Conservation (phyloP, 2,113 vertebrate genomes). For the Fukomys damarensis region DNA sequence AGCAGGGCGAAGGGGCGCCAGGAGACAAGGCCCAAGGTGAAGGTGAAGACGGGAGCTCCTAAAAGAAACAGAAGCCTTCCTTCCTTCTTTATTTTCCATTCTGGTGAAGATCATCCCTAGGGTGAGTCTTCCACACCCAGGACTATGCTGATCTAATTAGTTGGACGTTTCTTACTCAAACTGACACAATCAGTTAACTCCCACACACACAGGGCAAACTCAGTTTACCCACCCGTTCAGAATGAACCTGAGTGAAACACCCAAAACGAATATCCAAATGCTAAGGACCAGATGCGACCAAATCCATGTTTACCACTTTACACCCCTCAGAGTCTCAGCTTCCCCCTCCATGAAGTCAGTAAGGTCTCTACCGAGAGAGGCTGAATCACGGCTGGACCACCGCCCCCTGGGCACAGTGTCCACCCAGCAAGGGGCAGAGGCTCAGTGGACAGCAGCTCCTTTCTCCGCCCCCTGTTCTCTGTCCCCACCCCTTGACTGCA, state of each 20-base stretch:
- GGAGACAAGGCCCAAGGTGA: background rate
- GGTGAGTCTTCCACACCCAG: background rate
- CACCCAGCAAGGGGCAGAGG: fast-evolving
- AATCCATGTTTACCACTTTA: background rate
- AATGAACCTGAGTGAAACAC: background rate
- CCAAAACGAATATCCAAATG: background rate
- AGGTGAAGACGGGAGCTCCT: background rate
- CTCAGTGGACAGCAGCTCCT: fast-evolving
- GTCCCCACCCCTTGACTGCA: no score
- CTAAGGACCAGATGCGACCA: background rate
- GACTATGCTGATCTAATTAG: background rate
- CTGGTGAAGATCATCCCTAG: background rate
- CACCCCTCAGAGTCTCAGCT: background rate
- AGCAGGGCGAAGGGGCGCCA: background rate
- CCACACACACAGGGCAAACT: no score
- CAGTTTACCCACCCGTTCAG: background rate
- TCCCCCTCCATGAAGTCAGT: background rate
- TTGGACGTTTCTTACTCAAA: background rate
- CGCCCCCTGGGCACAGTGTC: fast-evolving
- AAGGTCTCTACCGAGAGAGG: background rate
- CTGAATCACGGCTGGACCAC: fast-evolving
- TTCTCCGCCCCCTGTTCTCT: fast-evolving
- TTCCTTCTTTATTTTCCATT: background rate
- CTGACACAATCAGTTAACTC: background rate
- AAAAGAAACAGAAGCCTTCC: background rate